Percentiles rank a stretch among this genome's conserved stretches.
phyloP scores from a whole-genome alignment of 2,888 invertebrate species.

The Acrobasis suavella region DNA sequence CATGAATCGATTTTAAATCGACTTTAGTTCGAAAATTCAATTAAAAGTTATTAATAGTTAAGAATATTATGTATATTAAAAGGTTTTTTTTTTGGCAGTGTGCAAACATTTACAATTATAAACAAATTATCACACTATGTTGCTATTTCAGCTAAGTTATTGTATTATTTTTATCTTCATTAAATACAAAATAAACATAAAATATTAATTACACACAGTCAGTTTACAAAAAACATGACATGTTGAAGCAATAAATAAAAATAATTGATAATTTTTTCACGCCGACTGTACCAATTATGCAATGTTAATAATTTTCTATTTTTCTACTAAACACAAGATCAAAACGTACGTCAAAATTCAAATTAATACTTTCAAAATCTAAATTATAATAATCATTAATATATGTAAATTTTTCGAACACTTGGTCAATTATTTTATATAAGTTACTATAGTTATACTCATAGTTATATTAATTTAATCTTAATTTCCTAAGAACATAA shows the following conservation, averaged over 20 bases:
- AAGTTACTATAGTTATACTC: no score
- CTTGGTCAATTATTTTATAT: conserved; percentile 1
- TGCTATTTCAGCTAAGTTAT: neutral
- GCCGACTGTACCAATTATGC: neutral
- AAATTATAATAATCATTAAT: neutral
- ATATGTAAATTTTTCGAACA: conserved; percentile 4
- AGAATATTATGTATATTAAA: no score
- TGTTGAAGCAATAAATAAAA: neutral
- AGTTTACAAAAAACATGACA: neutral
- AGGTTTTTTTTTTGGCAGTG: neutral
- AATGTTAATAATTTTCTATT: neutral
- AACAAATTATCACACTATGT: conserved; percentile 2
- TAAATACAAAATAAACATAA: neutral
- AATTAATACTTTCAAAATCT: neutral
- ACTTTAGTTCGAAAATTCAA: no score
- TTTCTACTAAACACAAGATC: neutral
- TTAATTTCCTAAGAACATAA: neutral
- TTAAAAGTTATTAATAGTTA: no score
- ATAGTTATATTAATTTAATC: neutral
- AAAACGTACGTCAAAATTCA: neutral
- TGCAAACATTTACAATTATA: neutral
- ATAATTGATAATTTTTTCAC: neutral
- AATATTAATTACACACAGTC: neutral
- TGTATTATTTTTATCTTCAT: neutral
- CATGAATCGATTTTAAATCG: no score